Evolutionary conservation across 2,888 invertebrate species (phyloP), one percentile per base, ranked within the genome.

Genomic region (Drosophila colorata): DNA sequence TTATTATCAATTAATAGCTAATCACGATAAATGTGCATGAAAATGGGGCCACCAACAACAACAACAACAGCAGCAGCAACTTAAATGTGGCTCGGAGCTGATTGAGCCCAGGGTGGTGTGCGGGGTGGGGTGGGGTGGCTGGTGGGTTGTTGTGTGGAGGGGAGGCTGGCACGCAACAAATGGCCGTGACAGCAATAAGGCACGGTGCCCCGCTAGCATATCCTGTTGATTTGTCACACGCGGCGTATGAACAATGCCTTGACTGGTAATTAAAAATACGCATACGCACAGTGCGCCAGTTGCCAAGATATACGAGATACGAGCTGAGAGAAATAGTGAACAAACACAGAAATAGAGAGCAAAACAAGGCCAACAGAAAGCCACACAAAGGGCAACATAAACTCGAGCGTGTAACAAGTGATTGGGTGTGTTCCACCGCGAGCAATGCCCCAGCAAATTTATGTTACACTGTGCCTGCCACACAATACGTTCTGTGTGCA

Each of bases 1-100:
- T 84, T 84, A 87, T 85, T 87, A 87, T 85, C 87, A 84, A 84
- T 84, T 84, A 84, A 85, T 80, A 74, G 87, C 87, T 84, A 87
- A 84, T 84, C 84, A 84, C 87, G 82, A 87, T 84, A 84, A 87
- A 84, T 84, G 87, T 87, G 82, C 83, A 85, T 83, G 80, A 78
- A 83, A 78, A 83, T 69, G 79, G 35, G 61, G 48, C 66, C 78
- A 84, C 61, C 60, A 65, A 7, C 33, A 13, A 2, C 52, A 31
- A 8, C 51, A 11, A 8, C 18, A 18, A 14, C 28, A 31, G 8
- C 28, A 33, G 13, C 33, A 13, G 28, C 28, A 59, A 47, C 20
- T 44, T 43, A 43, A 65, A 52, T 43, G 64, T 46, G 20, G 28
- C 56, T 37, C 5, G 16, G 37, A 11, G 47, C 55, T 52, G 52